These are phyloP conservation scores for Drosophila pseudotalamancana DNA, from an alignment of 2,888 invertebrate genomes.

Conservation along the genomic window DNA sequence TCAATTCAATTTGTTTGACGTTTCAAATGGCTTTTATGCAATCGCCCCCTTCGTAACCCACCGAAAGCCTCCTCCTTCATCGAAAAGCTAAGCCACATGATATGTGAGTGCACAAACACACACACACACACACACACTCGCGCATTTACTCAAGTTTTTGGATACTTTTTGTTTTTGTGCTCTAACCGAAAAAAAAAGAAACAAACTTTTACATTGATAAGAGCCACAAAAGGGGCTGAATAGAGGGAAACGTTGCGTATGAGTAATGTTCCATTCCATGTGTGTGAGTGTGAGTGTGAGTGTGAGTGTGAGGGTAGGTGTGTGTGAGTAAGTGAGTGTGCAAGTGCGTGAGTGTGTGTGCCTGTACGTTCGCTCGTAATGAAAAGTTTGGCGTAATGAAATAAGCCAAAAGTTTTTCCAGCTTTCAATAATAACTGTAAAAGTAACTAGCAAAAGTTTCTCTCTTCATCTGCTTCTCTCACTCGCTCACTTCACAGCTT, in stretches of 20 bases:
- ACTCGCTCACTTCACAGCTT: conserved; percentile 1
- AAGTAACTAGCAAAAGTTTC: conserved; percentile 74
- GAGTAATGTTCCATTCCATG: conserved; percentile 46
- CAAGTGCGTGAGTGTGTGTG: background rate
- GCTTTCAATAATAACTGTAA: conserved; percentile 77
- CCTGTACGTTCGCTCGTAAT: conserved; percentile 45
- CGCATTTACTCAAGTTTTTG: conserved; percentile 58
- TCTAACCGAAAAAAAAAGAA: conserved; percentile 27
- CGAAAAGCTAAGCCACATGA: conserved; percentile 30
- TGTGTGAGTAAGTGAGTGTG: background rate
- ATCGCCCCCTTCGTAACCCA: background rate
- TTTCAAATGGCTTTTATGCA: conserved; percentile 69
- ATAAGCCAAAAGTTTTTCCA: conserved; percentile 75
- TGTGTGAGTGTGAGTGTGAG: conserved; percentile 6
- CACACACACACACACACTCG: background rate
- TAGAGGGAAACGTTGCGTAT: conserved; percentile 40
- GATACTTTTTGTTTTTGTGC: conserved; percentile 65
- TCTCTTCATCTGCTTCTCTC: background rate
- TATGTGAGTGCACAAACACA: conserved; percentile 32
- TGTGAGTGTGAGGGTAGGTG: background rate
- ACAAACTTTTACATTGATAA: conserved; percentile 72
- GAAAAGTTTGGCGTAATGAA: conserved; percentile 77
- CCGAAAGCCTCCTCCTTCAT: background rate
- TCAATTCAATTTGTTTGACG: conserved; percentile 75
- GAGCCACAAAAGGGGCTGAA: conserved; percentile 26